Evolutionary conservation across 2,888 invertebrate genomes (phyloP), one percentile per base, ranked within the genome.

Genomic region (Mythimna albipuncta): DNA sequence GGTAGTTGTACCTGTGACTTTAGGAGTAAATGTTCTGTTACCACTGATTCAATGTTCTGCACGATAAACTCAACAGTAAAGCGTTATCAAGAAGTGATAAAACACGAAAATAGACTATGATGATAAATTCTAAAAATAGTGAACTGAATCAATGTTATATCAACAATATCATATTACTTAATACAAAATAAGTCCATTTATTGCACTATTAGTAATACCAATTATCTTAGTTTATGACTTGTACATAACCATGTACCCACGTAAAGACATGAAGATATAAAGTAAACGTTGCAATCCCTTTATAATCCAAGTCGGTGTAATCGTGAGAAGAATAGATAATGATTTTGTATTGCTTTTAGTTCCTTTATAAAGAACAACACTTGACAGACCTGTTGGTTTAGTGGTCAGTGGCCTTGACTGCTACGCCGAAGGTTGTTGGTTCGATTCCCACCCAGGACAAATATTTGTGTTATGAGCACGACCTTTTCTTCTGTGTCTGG

Each of bases 91-190:
- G 16, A 52, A 13, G 1, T 41, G 10, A 32, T 66, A 19, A 6
- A 19, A 32, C 2, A 58, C 19, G 13, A 41, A 35, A 16, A 52
- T 38, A 19, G 26, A 44, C 2, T 38, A 38, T 19, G 9, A 44
- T 16, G 50, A 13, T 13, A n/a, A 10, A 13, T 26, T 73, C 52
- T 54, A 74, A 59, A 74, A 74, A 59, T 59, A 54, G 26, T 26
- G 9, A 59, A 44, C 16, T 44, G 16, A 59, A 47, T 47, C 13
- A 58, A 13, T 59, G n/a, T 35, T 26, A 59, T 54, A n/a, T 59
- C 16, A 52, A 58, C 6, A 52, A 73, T 35, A 44, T 66, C 21
- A 44, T 50, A 63, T 19, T 41, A 47, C 16, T 26, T 2, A 26
- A 38, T 58, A 44, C 11, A n/a, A 11, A 54, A 65, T 47, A 32